A percentile compares a stretch with the other conserved stretches of the same genome.
Evolutionary conservation across 2,113 vertebrate genomes (phyloP).

Genomic region (Microtus richardsoni): DNA sequence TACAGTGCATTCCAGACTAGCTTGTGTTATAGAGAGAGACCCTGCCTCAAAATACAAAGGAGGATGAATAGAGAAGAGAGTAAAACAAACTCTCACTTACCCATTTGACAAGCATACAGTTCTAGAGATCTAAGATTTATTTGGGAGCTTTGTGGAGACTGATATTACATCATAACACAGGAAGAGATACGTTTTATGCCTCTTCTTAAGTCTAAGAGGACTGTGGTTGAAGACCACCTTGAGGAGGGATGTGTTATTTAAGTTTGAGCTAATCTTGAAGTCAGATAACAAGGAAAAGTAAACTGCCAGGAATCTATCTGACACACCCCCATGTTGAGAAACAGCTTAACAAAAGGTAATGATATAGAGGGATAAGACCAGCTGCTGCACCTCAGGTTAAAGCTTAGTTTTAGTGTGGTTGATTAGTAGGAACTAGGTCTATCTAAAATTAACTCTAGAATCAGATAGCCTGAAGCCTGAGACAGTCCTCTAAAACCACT

Average conservation of each 20-base stretch:
- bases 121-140: not conserved
- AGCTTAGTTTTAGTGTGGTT: not conserved
- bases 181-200: not conserved
- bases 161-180: not conserved
- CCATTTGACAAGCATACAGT: not conserved
- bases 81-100: not conserved
- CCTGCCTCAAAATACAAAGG: not conserved
- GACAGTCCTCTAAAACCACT: not conserved
- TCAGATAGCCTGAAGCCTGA: not conserved
- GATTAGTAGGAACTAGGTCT: not conserved
- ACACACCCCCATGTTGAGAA: not conserved
- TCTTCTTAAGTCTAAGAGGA: too few relatives aligned
- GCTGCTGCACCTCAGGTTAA: not conserved
- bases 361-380: not conserved
- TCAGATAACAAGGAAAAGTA: not conserved
- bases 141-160: not conserved
- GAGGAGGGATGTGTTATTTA: not conserved
- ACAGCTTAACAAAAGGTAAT: not conserved
- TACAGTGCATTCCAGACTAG: not conserved
- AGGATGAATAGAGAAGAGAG: not conserved
- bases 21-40: not conserved
- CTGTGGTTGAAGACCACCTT: not conserved
- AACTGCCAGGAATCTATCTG: not conserved
- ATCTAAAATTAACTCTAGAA: not conserved
- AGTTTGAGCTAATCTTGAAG: not conserved